Percentiles rank a stretch among this genome's conserved stretches.
phyloP scores from a whole-genome alignment of 2,113 vertebrate species.

The Oenanthe melanoleuca region DNA sequence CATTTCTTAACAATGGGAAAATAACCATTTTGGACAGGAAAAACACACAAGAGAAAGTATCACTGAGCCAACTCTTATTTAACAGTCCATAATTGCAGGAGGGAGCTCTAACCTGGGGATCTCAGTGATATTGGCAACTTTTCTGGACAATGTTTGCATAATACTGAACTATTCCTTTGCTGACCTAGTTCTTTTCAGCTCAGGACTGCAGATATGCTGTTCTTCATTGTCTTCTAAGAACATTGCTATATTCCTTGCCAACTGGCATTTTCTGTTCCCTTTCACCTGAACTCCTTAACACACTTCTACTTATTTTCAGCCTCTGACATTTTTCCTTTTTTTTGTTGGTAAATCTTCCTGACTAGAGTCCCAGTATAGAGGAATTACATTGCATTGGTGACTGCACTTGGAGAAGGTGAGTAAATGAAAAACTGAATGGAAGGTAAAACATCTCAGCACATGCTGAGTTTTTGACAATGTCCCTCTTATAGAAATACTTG shows the following conservation, averaged over 20 bases:
- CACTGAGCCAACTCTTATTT: conserved; percentile 27
- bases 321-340: not conserved
- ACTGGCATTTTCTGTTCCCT: not conserved
- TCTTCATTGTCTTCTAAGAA: not conserved
- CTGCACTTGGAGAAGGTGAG: not conserved
- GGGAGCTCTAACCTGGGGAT: not conserved
- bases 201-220: conserved; percentile 30
- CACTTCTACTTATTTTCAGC: not conserved
- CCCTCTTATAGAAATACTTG: not conserved
- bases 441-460: not conserved
- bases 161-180: conserved; percentile 23
- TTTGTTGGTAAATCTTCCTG: not conserved
- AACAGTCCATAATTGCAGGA: not conserved
- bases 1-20: conserved; percentile 21
- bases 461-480: not conserved
- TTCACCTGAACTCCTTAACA: conserved; percentile 15
- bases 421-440: not conserved
- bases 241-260: not conserved
- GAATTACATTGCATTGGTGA: not conserved
- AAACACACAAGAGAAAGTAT: not conserved
- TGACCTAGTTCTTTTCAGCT: conserved; percentile 28
- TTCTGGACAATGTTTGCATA: not conserved
- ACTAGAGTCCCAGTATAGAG: not conserved
- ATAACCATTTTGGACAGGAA: conserved; percentile 5
- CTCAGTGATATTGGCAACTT: conserved; percentile 36